Conservation (phyloP, 2,113 vertebrate genomes). For the Psettodes erumei region DNA sequence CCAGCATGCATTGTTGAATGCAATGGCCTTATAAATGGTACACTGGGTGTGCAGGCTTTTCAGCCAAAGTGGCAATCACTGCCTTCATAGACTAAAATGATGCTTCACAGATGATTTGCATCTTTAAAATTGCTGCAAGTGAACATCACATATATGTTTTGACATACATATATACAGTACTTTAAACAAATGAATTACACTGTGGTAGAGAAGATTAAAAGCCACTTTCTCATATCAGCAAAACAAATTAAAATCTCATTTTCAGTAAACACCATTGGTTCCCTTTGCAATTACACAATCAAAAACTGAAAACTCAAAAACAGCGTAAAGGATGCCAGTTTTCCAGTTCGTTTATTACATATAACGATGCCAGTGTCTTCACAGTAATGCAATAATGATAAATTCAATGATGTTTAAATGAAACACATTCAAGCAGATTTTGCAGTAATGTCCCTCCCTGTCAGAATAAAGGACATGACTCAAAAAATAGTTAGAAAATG, state of each 20-base stretch:
- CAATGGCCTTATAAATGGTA: not conserved
- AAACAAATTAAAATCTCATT: conserved; percentile 3
- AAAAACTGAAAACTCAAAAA: conserved; percentile 1
- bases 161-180: not conserved
- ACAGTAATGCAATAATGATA: not conserved
- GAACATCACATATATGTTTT: not conserved
- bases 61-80: not conserved
- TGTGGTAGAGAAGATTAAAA: not conserved
- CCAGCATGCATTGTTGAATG: not conserved
- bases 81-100: not conserved
- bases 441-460: not conserved
- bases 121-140: not conserved
- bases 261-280: not conserved
- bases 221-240: not conserved
- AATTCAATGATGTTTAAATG: conserved; percentile 5
- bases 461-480: conserved; percentile 9
- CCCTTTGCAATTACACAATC: conserved; percentile 2
- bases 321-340: not conserved
- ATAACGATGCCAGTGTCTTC: conserved; percentile 1
- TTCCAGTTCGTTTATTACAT: not conserved
- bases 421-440: not conserved
- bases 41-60: not conserved
- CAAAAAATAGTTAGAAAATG: not conserved
- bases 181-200: not conserved
- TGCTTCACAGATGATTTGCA: not conserved